Conservation (phyloP, 2,888 invertebrate genomes). For the Yponomeuta plumbellus region DNA sequence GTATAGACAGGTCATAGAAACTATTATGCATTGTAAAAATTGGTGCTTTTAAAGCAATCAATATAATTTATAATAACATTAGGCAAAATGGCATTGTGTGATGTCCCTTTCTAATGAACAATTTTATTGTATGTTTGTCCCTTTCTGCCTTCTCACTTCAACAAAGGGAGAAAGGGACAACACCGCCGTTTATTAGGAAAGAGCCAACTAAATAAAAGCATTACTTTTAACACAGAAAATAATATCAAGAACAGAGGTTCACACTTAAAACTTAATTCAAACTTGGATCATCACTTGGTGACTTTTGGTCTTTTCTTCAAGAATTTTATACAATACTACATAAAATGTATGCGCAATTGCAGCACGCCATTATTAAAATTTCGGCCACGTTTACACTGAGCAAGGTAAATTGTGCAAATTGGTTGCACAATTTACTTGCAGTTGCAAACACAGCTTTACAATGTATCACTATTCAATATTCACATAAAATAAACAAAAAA, state of each 20-base stretch:
- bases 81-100: constrained; percentile 77
- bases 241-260: constrained; percentile 72
- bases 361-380: constrained; percentile 1
- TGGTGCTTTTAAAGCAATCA: constrained; percentile 76
- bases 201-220: constrained; percentile 58
- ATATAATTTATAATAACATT: constrained; percentile 76
- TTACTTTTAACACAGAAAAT: constrained; percentile 68
- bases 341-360: constrained; percentile 47
- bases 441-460: neutral
- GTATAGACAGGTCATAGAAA: constrained; percentile 75
- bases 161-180: neutral
- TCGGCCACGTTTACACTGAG: neutral
- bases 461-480: neutral
- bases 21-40: constrained; percentile 71
- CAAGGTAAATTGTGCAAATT: neutral
- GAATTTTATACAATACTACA: constrained; percentile 44
- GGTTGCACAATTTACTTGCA: neutral
- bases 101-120: constrained; percentile 20
- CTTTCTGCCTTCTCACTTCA: neutral
- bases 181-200: constrained; percentile 37
- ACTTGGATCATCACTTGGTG: constrained; percentile 65
- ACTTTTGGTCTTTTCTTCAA: constrained; percentile 56
- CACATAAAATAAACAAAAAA: neutral
- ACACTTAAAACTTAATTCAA: constrained; percentile 53
- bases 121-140: neutral